Base-by-base conservation (phyloP, 2,888 invertebrate genomes). In the Pristionchus japonicus region DNA sequence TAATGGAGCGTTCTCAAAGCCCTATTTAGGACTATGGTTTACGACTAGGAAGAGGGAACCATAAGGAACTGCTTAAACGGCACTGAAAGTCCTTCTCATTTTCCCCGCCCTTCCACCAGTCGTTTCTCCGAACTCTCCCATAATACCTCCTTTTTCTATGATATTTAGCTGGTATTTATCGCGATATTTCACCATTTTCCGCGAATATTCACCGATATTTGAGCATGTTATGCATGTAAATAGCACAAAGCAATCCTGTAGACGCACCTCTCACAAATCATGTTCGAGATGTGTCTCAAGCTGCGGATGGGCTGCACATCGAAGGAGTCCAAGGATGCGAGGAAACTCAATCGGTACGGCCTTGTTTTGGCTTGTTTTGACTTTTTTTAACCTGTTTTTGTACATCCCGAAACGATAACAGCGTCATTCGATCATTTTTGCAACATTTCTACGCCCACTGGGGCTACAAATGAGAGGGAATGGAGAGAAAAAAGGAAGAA, bases 231-330 rank as follows among this genome's bases (percentile, higher is more conserved):
- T 57, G n/a, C n/a, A 57, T n/a, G n/a, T 57, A 57, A 15, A 23
- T 15, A 57, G n/a, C n/a, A n/a, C n/a, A 6, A 47, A 47, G 6
- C 67, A 23, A 23, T 67, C 57, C 27, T 52, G 13, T n/a, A 27
- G 43, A 34, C 47, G 13, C 11, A 13, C 43, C 43, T 34, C 11
- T 23, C 82, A 0, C 27, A 11, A n/a, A 27, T n/a, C n/a, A 64
- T 64, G 84, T 84, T 86, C 37, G 37, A 64, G 87, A 87, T 77
- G 87, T 77, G 74, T 20, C 87, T 86, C 34, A 87, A 87, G n/a
- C 77, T 77, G 74, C n/a, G 49, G 27, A 94, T 94, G 94, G 94
- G 94, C 89, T 94, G 94, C 89, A 90, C 93, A 64, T 93, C 93
- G 86, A 93, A 93, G 89, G 93, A 94, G 89, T 93, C 94, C 80